Base-by-base conservation (phyloP, 1,140 invertebrate species). In the Drosophila eugracilis region DNA sequence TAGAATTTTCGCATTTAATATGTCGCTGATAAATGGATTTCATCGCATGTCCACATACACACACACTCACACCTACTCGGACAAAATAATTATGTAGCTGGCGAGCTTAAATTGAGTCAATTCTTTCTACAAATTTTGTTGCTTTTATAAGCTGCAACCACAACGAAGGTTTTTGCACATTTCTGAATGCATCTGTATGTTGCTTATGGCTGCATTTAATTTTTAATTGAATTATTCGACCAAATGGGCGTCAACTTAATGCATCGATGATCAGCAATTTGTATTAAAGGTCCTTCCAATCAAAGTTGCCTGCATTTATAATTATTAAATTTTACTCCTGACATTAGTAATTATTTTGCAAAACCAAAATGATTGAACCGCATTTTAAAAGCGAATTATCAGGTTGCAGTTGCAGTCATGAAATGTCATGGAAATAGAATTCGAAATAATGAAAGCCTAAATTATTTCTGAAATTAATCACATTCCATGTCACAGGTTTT, bases 141-240 rank as follows among this genome's bases (percentile, higher is more conserved):
- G 49, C 32, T 28, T 42, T 59, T 48, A 42, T 59, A 26, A 26
- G 24, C 17, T 37, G 58, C 36, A 39, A 66, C 63, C 63, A 34
- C 58, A 66, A 2, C 12, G 26, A 49, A 67, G 59, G 53, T 60
- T 60, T 36, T 44, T 34, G 21, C 21, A 21, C n/a, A 3, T n/a
- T 49, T 37, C n/a, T 24, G 44, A 39, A 67, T 41, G 17, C 36
- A 48, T 48, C 28, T 37, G 36, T 26, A 36, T 45, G 41, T 52
- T 55, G 45, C 72, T 65, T 70, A 60, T 60, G 63, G 42, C 60
- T 67, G 66, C 72, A 79, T 79, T 73, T 71, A 67, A 62, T 63
- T 85, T 74, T 80, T 79, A 73, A 85, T 85, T 85, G 39, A 85
- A 85, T 80, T 65, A 73, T 63, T 47, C 58, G 70, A 17, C 41